phyloP scores from a whole-genome alignment of 2,113 vertebrate genomes.

The Pollachius pollachius region DNA sequence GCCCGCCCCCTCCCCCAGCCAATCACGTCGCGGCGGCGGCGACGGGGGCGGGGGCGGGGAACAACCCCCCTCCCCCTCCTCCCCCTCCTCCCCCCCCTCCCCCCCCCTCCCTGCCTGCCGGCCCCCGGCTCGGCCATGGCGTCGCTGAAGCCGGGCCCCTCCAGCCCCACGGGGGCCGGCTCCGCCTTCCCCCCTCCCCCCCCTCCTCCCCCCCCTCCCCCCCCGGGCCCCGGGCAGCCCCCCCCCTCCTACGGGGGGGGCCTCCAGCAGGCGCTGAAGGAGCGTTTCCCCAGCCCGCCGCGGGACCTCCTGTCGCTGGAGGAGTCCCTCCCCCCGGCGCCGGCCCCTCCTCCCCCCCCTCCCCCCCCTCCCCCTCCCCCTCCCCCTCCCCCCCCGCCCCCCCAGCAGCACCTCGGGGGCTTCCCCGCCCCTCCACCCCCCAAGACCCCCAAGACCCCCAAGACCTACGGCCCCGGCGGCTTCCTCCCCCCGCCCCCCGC shows the following conservation, averaged over 20 bases:
- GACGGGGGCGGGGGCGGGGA: constrained; percentile 41
- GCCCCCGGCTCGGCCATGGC: constrained; percentile 85
- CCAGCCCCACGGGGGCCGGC: constrained; percentile 52
- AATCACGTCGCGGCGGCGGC: constrained; percentile 60
- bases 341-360: constrained; percentile 50
- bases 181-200: constrained; percentile 70
- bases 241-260: constrained; percentile 28
- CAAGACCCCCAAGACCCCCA: constrained; percentile 71
- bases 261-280: constrained; percentile 55
- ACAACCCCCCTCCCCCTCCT: constrained; percentile 75
- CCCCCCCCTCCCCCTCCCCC: constrained; percentile 62
- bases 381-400: constrained; percentile 34
- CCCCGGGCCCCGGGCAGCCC: constrained; percentile 14
- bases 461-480: constrained; percentile 42
- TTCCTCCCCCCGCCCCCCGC: constrained; percentile 67
- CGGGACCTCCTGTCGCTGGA: constrained; percentile 57
- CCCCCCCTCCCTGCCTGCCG: constrained; percentile 71
- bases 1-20: constrained; percentile 49
- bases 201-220: constrained; percentile 53
- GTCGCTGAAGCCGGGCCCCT: constrained; percentile 74
- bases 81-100: constrained; percentile 75
- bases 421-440: constrained; percentile 59
- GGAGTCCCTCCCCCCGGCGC: constrained; percentile 60
- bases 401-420: constrained; percentile 43
- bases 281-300: constrained; percentile 79